Base-by-base conservation (phyloP, 2,797 vertebrate genomes). In the Pelochelys cantorii region DNA sequence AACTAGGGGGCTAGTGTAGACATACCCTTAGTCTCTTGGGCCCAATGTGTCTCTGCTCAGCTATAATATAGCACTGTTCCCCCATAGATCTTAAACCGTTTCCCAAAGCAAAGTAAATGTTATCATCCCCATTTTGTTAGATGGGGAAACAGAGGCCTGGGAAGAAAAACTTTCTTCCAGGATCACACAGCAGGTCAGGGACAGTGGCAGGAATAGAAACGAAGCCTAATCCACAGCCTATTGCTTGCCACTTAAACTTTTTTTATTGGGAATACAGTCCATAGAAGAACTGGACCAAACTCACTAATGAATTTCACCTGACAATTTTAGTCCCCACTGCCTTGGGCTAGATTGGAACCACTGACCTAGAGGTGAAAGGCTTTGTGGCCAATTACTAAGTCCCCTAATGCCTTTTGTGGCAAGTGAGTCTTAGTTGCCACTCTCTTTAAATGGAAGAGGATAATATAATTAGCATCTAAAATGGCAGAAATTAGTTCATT, bases 391-490 rank as follows among this genome's bases (percentile, higher is more conserved):
- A 8, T 87, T 84, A n/a, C 86, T 79, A 85, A 5, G 18, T 57
- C 79, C 34, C 42, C 71, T 10, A 60, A 53, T 55, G 60, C n/a
- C 2, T 71, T 59, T 48, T 5, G 13, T 25, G 86, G 29, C 27
- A 48, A 0, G 27, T 5, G 87, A 23, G 48, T 12, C 5, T 83
- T 25, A 31, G 60, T 65, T 90, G 71, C 86, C 81, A 89, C 86
- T 92, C 60, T 93, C 85, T 90, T 87, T 84, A 90, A 4, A 87
- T 94, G 86, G 77, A 90, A 74, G 77, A 68, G 86, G 83, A 23
- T 96, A 96, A 97, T 96, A 86, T 95, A 97, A 95, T 97, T 95
- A 98, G 81, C 74, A 94, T 94, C 87, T 94, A 80, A 88, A 96
- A 96, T 89, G 85, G 71, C 85, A 96, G 94, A 96, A 95, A 97